Percentiles rank a stretch among this genome's conserved stretches.
These are phyloP conservation scores for Mamestra brassicae DNA, from an alignment of 2,888 invertebrate genomes.

Conservation along the genomic window DNA sequence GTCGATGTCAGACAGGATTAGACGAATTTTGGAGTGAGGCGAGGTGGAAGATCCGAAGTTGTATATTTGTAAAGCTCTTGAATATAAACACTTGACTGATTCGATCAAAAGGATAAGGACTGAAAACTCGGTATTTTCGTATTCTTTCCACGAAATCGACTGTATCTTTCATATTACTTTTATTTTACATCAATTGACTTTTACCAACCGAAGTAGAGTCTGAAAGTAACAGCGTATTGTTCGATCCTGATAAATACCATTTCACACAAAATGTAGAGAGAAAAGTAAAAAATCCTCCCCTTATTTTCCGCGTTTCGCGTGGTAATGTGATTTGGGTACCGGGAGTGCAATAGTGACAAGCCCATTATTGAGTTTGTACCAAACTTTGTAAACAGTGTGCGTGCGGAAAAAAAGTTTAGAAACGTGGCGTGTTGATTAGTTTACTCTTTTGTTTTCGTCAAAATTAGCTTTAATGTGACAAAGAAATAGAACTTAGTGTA, in stretches of 20 bases:
- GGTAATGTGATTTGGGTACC: constrained; percentile 62
- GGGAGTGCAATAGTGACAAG: constrained; percentile 62
- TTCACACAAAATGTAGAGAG: constrained; percentile 44
- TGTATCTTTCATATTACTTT: constrained; percentile 34
- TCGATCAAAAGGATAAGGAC: constrained; percentile 19
- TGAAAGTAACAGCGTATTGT: constrained; percentile 36
- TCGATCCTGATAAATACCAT: constrained; percentile 48
- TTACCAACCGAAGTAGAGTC: constrained; percentile 40
- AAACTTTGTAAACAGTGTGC: constrained; percentile 58
- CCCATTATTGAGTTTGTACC: constrained; percentile 55
- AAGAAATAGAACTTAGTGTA: constrained; percentile 1
- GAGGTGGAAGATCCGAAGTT: constrained; percentile 17
- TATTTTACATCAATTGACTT: constrained; percentile 42
- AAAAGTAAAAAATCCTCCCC: constrained; percentile 26
- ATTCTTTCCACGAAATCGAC: constrained; percentile 22
- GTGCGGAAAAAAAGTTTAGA: constrained; percentile 42
- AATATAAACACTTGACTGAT: constrained; percentile 21
- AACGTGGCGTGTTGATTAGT: constrained; percentile 36
- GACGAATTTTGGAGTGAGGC: not conserved
- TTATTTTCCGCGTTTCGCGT: constrained; percentile 47
- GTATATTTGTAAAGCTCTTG: constrained; percentile 1
- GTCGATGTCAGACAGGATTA: constrained; percentile 21
- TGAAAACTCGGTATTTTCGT: constrained; percentile 28
- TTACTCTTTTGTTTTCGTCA: constrained; percentile 31
- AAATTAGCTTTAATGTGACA: constrained; percentile 25